phyloP scores from a whole-genome alignment of 2,113 vertebrate genomes.

The Prietella phreatophila region DNA sequence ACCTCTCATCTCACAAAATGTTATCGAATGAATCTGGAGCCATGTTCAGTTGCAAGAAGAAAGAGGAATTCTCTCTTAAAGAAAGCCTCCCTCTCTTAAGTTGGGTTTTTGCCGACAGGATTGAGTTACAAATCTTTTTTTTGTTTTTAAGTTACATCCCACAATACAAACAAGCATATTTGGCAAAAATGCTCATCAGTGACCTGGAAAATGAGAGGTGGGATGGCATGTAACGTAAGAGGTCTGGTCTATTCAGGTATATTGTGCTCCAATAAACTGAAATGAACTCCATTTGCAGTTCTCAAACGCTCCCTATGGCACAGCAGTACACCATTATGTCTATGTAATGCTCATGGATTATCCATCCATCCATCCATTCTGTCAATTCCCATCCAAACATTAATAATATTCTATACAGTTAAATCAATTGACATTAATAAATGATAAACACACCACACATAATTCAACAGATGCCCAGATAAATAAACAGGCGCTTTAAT shows the following conservation, averaged over 20 bases:
- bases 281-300: conserved; percentile 15
- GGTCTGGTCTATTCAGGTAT: neutral
- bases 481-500: neutral
- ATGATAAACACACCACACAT: neutral
- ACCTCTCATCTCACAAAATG: conserved; percentile 38
- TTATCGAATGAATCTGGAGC: conserved; percentile 49
- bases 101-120: conserved; percentile 33
- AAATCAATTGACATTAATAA: neutral
- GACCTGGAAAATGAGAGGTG: conserved; percentile 38
- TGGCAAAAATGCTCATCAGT: conserved; percentile 23
- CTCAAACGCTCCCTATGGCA: neutral
- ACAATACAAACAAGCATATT: conserved; percentile 46
- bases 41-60: conserved; percentile 21
- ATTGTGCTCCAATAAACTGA: conserved; percentile 25
- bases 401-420: neutral
- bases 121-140: conserved; percentile 36
- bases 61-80: conserved; percentile 33
- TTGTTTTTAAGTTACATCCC: conserved; percentile 15
- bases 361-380: neutral
- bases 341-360: neutral
- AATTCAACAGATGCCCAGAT: neutral
- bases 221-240: conserved; percentile 27
- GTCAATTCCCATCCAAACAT: neutral
- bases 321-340: neutral
- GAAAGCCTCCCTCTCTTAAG: conserved; percentile 24